A percentile compares a stretch with the other conserved stretches of the same genome.
phyloP scores from a whole-genome alignment of 2,113 vertebrate species.

The Condylura cristata region DNA sequence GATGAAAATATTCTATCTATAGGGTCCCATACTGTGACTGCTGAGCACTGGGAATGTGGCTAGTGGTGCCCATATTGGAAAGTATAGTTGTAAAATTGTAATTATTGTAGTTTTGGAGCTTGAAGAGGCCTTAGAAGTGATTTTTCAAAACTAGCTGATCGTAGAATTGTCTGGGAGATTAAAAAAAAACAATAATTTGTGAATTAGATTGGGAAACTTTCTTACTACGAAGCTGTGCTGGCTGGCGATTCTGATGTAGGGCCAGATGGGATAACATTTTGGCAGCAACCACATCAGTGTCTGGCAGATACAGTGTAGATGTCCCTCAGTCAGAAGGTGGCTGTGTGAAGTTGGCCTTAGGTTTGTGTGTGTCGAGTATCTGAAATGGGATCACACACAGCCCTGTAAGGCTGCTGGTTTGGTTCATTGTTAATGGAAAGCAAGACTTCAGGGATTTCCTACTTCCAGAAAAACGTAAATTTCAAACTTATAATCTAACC shows the following conservation, averaged over 20 bases:
- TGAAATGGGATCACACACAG: neutral
- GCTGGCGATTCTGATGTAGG: neutral
- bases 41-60: neutral
- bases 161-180: neutral
- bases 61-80: neutral
- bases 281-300: neutral
- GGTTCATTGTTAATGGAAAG: neutral
- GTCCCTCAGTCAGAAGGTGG: neutral
- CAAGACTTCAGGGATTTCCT: neutral
- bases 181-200: neutral
- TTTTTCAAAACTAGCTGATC: neutral
- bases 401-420: neutral
- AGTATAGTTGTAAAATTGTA: neutral
- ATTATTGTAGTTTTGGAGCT: neutral
- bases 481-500: neutral
- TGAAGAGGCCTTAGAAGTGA: neutral
- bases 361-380: neutral
- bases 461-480: neutral
- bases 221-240: neutral
- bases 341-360: neutral
- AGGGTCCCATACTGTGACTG: neutral
- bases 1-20: neutral
- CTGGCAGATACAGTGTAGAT: neutral
- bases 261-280: neutral
- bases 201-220: neutral